Percentiles rank a stretch among this genome's conserved stretches.
Conservation (phyloP, 2,113 vertebrate species). For the Zapornia atra region DNA sequence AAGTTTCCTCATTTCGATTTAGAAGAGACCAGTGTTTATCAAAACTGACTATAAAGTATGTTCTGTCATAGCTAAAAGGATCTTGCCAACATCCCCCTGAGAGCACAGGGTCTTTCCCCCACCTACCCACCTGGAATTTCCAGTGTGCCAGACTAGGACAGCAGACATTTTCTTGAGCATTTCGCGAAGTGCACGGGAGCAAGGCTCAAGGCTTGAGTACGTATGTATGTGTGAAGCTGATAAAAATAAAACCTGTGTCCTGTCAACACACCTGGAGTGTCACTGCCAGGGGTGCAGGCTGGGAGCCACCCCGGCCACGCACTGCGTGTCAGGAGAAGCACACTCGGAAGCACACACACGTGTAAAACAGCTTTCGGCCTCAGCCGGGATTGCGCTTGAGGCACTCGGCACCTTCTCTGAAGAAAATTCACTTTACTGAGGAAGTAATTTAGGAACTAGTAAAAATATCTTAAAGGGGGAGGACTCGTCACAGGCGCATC, state of each 20-base stretch:
- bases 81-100: not conserved
- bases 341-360: not conserved
- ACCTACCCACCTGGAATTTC: not conserved
- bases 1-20: not conserved
- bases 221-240: not conserved
- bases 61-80: not conserved
- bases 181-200: not conserved
- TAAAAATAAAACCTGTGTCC: slow-evolving; percentile 36
- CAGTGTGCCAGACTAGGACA: not conserved
- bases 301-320: not conserved
- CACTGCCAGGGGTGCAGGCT: not conserved
- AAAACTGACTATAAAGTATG: not conserved
- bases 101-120: not conserved
- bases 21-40: not conserved
- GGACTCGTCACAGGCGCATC: not conserved
- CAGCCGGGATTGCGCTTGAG: not conserved
- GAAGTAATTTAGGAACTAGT: not conserved
- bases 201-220: slow-evolving; percentile 17
- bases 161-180: not conserved
- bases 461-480: not conserved
- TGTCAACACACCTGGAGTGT: not conserved
- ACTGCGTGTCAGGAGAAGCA: not conserved
- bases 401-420: not conserved
- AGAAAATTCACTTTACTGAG: not conserved
- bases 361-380: not conserved